A percentile compares a stretch with the other conserved stretches of the same genome.
Evolutionary conservation across 2,113 vertebrate genomes (phyloP).

Genomic region (Sander lucioperca): DNA sequence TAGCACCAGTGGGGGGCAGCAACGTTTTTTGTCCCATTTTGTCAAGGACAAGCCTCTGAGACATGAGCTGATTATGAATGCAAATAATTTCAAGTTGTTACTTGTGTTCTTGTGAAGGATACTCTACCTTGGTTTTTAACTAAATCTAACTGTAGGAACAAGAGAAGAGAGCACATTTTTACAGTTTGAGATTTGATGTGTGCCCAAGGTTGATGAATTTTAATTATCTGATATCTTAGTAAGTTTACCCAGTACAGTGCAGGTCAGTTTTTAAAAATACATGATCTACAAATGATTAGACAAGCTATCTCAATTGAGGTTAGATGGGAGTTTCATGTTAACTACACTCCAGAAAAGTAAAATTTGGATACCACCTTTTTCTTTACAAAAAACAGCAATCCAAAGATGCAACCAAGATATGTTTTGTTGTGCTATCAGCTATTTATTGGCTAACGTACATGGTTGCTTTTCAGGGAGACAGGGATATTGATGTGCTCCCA

Average conservation of each 20-base stretch:
- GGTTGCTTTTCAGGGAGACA: constrained; percentile 21
- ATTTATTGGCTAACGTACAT: constrained; percentile 8
- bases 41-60: constrained; percentile 37
- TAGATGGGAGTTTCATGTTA: constrained; percentile 1
- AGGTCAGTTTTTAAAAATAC: background rate
- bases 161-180: background rate
- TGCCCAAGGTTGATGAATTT: constrained; percentile 4
- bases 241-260: background rate
- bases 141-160: background rate
- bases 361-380: background rate
- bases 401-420: background rate
- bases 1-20: constrained; percentile 53
- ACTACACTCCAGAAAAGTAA: background rate
- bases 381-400: constrained; percentile 1
- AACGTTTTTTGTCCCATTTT: constrained; percentile 23
- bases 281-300: background rate
- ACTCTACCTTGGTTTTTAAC: background rate
- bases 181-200: background rate
- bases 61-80: constrained; percentile 43
- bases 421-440: background rate
- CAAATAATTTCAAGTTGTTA: constrained; percentile 25
- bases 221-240: background rate
- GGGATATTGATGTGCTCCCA: constrained; percentile 41
- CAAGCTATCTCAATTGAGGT: background rate
- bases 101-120: constrained; percentile 30